A percentile compares a stretch with the other conserved stretches of the same genome.
Conservation (phyloP, 2,113 vertebrate species). For the Pteropus alecto region DNA sequence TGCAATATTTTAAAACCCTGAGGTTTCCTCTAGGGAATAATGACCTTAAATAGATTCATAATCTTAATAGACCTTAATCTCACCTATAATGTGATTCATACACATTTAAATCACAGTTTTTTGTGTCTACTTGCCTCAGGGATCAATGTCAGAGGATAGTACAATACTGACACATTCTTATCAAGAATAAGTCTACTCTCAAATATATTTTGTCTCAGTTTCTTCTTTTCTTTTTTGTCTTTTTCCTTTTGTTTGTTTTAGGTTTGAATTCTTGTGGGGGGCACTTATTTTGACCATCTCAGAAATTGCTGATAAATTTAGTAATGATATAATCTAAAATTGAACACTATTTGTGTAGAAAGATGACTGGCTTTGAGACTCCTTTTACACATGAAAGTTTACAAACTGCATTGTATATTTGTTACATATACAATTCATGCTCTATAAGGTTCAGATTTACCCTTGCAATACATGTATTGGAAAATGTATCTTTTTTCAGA, state of each 20-base stretch:
- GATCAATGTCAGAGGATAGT: not conserved
- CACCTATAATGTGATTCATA: not conserved
- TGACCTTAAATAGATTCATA: not conserved
- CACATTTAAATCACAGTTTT: not conserved
- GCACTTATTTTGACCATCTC: not conserved
- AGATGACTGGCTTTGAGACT: not conserved
- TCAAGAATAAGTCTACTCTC: not conserved
- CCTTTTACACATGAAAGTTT: not conserved
- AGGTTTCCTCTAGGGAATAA: not conserved
- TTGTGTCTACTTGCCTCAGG: not conserved
- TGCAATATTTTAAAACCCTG: not conserved
- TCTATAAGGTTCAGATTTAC: not conserved
- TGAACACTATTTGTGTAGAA: not conserved
- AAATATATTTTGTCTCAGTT: not conserved
- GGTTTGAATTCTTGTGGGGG: rapidly evolving
- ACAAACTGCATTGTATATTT: not conserved
- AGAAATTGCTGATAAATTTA: not conserved
- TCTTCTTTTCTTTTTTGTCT: not conserved
- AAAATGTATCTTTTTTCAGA: not conserved
- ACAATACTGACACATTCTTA: not conserved
- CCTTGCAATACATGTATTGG: not conserved
- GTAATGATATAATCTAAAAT: not conserved
- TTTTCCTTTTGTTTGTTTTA: not conserved
- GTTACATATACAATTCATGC: not conserved
- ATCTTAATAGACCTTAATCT: not conserved